phyloP scores from a whole-genome alignment of 1,140 invertebrate genomes.

The Bombyx mori region ASM3026992v2 NC_085120.1:10815001-10815500 shows the following conservation, averaged over 20 bases:
- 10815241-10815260: constrained; percentile 46
- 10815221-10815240: constrained; percentile 56
- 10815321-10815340: constrained; percentile 68
- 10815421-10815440: constrained; percentile 56
- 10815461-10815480: constrained; percentile 58
- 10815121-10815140: neutral
- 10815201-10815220: constrained; percentile 57
- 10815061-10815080: too few species aligned
- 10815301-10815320: constrained; percentile 58
- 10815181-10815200: constrained; percentile 49
- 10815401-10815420: too few species aligned
- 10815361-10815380: neutral
- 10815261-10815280: constrained; percentile 28
- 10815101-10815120: too few species aligned
- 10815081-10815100: too few species aligned
- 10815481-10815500: constrained; percentile 60
- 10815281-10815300: constrained; percentile 55
- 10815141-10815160: constrained; percentile 45
- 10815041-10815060: too few species aligned
- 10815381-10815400: too few species aligned
- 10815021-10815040: too few species aligned
- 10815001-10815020: too few species aligned
- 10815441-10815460: constrained; percentile 51
- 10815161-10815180: constrained; percentile 39
- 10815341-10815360: constrained; percentile 61